Evolutionary conservation across 2,888 invertebrate species (phyloP).

Genomic region (Lottia scabra): DNA sequence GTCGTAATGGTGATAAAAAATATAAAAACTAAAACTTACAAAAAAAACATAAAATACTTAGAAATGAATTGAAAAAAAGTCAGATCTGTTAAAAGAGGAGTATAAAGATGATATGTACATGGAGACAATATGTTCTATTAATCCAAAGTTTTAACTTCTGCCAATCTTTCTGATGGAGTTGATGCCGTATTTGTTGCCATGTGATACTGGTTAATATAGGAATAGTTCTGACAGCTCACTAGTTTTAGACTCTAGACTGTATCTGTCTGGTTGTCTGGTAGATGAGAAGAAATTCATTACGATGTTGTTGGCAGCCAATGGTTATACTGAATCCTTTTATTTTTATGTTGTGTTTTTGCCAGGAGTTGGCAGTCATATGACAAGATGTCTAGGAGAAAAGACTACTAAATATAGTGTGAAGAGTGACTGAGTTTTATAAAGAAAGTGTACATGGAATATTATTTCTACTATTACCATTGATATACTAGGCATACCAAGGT

Average conservation of each 20-base stretch:
- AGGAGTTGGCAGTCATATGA: conserved; percentile 1
- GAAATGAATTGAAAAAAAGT: background rate
- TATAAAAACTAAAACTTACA: background rate
- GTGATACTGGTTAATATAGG: background rate
- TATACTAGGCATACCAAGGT: too few relatives aligned
- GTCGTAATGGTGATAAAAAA: background rate
- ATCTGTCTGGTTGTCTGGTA: too few relatives aligned
- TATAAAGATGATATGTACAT: background rate
- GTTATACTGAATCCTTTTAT: background rate
- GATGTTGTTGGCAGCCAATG: conserved; percentile 1
- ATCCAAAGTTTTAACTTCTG: background rate
- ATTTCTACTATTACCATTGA: too few relatives aligned
- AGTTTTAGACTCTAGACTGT: background rate
- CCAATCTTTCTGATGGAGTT: conserved; percentile 1
- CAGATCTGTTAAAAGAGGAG: conserved; percentile 1
- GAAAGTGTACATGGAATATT: too few relatives aligned
- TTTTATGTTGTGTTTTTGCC: conserved; percentile 6
- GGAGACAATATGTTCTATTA: background rate
- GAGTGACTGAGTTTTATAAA: too few relatives aligned
- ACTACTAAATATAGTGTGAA: too few relatives aligned
- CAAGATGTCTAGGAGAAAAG: background rate
- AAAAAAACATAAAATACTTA: background rate
- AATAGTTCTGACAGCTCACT: conserved; percentile 1
- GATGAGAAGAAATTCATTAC: background rate
- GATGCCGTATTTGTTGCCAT: conserved; percentile 2